Percentiles rank a stretch among this genome's conserved stretches.
These are phyloP conservation scores for Origma solitaria DNA, from an alignment of 2,113 vertebrate genomes.

Conservation along the genomic window DNA sequence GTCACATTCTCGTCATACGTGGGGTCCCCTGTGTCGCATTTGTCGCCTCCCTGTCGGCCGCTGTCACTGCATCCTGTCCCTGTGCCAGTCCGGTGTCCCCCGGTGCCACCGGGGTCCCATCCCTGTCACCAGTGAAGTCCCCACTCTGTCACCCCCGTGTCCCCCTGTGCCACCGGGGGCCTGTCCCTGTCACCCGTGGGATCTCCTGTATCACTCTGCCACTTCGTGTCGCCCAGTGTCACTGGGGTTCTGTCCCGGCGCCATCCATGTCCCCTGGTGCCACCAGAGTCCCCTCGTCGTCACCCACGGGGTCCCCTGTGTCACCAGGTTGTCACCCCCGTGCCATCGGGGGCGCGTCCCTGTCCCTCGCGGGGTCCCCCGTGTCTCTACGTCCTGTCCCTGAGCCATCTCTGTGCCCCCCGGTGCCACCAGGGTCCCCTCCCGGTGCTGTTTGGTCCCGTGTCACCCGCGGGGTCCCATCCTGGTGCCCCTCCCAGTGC, in stretches of 20 bases:
- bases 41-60: not conserved
- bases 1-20: not conserved
- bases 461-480: not conserved
- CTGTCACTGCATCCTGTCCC: not conserved
- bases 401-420: not conserved
- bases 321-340: too few species aligned
- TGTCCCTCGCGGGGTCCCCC: not conserved
- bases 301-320: not conserved
- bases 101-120: not conserved
- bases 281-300: not conserved
- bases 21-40: not conserved
- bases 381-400: not conserved
- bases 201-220: not conserved
- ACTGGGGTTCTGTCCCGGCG: not conserved
- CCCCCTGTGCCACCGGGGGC: too few species aligned
- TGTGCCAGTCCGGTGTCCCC: not conserved
- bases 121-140: not conserved
- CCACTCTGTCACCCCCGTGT: too few species aligned
- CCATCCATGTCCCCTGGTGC: not conserved
- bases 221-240: not conserved
- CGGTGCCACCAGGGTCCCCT: not conserved
- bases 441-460: too few species aligned
- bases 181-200: too few species aligned
- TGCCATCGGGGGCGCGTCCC: not conserved
- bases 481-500: not conserved